Conservation (phyloP, 2,113 vertebrate species). For the Ptilonorhynchus violaceus region DNA sequence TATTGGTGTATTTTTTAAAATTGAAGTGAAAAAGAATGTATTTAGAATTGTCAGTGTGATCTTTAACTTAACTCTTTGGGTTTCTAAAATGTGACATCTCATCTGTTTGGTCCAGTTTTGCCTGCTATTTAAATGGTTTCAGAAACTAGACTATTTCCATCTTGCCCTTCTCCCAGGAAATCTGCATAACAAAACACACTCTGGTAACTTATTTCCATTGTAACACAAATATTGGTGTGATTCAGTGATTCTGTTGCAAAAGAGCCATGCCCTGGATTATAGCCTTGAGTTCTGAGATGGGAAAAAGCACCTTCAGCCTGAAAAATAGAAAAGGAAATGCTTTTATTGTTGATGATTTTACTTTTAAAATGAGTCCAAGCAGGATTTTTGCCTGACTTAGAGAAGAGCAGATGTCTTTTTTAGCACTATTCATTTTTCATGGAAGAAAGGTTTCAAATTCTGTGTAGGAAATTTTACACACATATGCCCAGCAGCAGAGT, state of each 20-base stretch:
- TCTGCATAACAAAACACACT: neutral
- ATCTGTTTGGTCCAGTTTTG: neutral
- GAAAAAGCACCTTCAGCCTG: neutral
- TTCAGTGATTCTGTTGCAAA: neutral
- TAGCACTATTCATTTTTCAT: constrained; percentile 24
- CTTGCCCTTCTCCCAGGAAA: neutral
- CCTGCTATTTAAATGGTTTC: neutral
- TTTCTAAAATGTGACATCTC: neutral
- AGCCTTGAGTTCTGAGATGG: neutral
- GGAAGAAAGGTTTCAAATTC: constrained; percentile 50
- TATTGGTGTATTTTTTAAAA: neutral
- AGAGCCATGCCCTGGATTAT: neutral
- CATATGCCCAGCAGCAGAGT: constrained; percentile 14
- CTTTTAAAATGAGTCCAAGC: neutral
- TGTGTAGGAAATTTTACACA: neutral
- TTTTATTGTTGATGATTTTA: neutral
- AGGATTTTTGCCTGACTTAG: constrained; percentile 25
- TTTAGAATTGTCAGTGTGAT: neutral
- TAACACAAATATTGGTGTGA: neutral
- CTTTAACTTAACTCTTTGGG: neutral
- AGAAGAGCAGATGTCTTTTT: constrained; percentile 36
- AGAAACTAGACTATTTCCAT: neutral
- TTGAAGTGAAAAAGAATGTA: neutral
- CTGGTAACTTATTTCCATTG: neutral
- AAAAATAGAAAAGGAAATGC: neutral